These are phyloP conservation scores for Phengaris arion DNA, from an alignment of 2,888 invertebrate species.

Conservation along the genomic window DNA sequence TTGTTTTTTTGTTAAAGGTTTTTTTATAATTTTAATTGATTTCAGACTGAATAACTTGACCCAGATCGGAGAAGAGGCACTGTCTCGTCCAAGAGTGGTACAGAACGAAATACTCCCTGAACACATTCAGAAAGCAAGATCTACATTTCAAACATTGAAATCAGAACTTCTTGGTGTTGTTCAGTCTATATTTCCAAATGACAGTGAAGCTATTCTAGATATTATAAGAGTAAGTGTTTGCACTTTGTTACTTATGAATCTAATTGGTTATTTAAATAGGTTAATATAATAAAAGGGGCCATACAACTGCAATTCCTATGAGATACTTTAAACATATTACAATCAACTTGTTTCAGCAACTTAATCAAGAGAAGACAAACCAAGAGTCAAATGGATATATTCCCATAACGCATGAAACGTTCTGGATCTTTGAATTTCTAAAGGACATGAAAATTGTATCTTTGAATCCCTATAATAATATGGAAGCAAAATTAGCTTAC, in stretches of 20 bases:
- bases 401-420: constrained; percentile 53
- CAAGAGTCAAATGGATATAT: constrained; percentile 56
- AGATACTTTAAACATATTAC: background rate
- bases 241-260: background rate
- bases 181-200: constrained; percentile 55
- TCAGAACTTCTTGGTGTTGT: constrained; percentile 57
- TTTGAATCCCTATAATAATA: constrained; percentile 61
- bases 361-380: constrained; percentile 54
- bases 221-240: constrained; percentile 57
- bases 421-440: constrained; percentile 50
- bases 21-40: constrained; percentile 18
- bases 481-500: constrained; percentile 60
- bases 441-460: constrained; percentile 60
- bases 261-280: background rate
- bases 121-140: constrained; percentile 58
- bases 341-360: constrained; percentile 49
- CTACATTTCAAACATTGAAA: constrained; percentile 58
- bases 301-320: background rate
- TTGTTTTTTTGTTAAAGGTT: background rate
- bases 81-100: constrained; percentile 46
- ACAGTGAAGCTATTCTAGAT: constrained; percentile 48
- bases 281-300: too few relatives aligned
- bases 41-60: constrained; percentile 54
- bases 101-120: constrained; percentile 48
- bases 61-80: constrained; percentile 54